Evolutionary conservation across 2,797 vertebrate species (phyloP).

Genomic region (Loriculus beryllinus): DNA sequence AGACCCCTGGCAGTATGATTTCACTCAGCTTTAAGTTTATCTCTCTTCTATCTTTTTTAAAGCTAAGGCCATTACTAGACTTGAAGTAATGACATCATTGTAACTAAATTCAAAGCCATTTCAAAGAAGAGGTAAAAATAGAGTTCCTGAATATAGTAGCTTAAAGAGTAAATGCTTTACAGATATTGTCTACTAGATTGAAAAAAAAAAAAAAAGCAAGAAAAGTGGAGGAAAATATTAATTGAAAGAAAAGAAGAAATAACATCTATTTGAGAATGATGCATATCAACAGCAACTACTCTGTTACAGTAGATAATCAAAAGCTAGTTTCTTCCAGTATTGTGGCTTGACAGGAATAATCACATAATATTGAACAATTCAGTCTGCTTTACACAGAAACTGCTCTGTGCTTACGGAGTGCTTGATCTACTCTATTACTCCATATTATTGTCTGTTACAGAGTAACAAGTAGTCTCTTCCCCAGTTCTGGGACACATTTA

Average conservation of each 20-base stretch:
- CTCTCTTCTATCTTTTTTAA: background rate
- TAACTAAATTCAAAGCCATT: background rate
- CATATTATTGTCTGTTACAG: background rate
- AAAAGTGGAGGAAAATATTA: background rate
- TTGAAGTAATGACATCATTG: background rate
- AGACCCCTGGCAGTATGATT: background rate
- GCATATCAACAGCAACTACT: background rate
- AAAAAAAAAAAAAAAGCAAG: background rate
- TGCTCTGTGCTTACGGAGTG: background rate
- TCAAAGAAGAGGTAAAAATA: background rate
- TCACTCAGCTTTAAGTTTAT: background rate
- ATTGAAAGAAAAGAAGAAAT: background rate
- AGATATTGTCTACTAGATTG: background rate
- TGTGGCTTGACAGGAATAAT: background rate
- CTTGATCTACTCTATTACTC: background rate
- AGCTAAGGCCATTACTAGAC: background rate
- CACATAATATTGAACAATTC: background rate
- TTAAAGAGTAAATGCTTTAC: background rate
- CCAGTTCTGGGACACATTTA: background rate
- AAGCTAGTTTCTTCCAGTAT: background rate
- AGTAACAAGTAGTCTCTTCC: background rate
- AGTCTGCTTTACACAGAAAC: background rate
- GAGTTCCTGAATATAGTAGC: background rate
- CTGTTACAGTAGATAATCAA: background rate
- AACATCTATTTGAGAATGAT: background rate